Evolutionary conservation across 2,113 vertebrate genomes (phyloP).

Genomic region (Scomber japonicus): DNA sequence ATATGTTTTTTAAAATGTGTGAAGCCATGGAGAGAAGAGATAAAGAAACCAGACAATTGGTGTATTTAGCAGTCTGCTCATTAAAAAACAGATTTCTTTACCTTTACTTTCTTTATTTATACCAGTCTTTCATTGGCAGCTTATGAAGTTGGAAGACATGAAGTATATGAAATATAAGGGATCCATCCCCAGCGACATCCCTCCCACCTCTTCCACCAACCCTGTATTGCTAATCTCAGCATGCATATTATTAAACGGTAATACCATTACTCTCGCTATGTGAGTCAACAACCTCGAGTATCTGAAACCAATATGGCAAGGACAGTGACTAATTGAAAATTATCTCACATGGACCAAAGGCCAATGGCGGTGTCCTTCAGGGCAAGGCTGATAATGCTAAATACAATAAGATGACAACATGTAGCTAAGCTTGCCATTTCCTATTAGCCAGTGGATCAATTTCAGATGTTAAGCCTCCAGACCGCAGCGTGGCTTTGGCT

Average conservation of each 20-base stretch:
- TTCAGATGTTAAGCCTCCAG: conserved; percentile 46
- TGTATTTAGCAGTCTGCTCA: too few relatives aligned
- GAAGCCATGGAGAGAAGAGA: not conserved
- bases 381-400: conserved; percentile 54
- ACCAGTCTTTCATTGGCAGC: not conserved
- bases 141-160: not conserved
- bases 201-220: not conserved
- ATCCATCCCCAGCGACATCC: too few relatives aligned
- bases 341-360: conserved; percentile 41
- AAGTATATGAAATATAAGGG: too few relatives aligned
- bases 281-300: conserved; percentile 15
- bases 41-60: not conserved
- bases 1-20: not conserved
- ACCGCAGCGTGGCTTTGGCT: conserved; percentile 28
- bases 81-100: not conserved
- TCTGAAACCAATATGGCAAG: conserved; percentile 53
- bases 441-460: conserved; percentile 57
- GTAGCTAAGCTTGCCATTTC: conserved; percentile 53
- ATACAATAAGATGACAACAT: conserved; percentile 59
- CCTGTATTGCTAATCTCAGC: conserved; percentile 15
- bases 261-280: not conserved
- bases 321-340: conserved; percentile 63
- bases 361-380: conserved; percentile 29
- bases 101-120: not conserved
- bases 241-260: not conserved